Base-by-base conservation (phyloP, 2,797 vertebrate species). In the Acipenser transmontanus region DNA sequence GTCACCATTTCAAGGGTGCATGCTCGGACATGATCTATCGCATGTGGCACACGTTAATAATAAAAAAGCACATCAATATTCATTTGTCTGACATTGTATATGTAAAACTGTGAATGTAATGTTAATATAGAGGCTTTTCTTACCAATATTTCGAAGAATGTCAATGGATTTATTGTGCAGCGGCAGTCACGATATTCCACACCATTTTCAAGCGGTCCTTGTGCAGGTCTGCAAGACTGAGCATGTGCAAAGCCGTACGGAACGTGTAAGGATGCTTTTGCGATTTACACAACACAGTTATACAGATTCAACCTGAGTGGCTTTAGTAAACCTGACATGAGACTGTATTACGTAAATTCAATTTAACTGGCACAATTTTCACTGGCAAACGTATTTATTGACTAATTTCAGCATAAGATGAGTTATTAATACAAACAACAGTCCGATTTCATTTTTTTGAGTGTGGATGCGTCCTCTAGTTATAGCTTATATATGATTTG, bases 361-460 rank as follows among this genome's bases (percentile, higher is more conserved):
- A 60, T 60, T 60, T 13, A 60, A 60, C 12, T 60, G 59, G 59
- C 11, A 14, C 11, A 60, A 60, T 60, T n/a, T 12, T 12, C 59
- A 12, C 59, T 20, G 59, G 11, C 5, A 60, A 20, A 6, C 12
- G 59, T 4, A 60, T 60, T 12, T 60, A 60, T 60, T 60, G 59
- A 60, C 7, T 60, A 20, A 60, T 60, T 14, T 60, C 59, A 60
- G 1, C 59, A 13, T 60, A 4, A 60, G 20, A 34, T 34, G 34
- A 34, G 34, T 34, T 34, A 34, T 34, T 34, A 34, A 34, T 34
- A 34, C 34, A 60, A 13, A 60, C 12, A 60, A 10, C 17, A 60
- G 12, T 1, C 57, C 59, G 13, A 60, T 60, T n/a, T 6, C 17
- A 20, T 60, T 60, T 60, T 60, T 60, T 12, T 60, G 50, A 52